These are phyloP conservation scores for Drosophila yooni DNA, from an alignment of 2,888 invertebrate species.

Conservation along the genomic window DNA sequence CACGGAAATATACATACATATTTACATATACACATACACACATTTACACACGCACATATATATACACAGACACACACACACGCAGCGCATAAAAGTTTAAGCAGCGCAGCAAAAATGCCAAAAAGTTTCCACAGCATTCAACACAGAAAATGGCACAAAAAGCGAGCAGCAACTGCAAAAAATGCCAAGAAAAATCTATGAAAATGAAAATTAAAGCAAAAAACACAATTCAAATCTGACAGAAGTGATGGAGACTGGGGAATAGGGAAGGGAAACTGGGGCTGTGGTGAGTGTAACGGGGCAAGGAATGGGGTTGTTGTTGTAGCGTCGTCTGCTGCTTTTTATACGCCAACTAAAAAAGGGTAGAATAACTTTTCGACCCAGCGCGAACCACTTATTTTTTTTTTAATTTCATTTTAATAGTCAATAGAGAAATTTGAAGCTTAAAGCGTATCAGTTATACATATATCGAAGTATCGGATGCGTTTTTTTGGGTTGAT, in stretches of 20 bases:
- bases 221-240: slow-evolving; percentile 58
- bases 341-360: slow-evolving; percentile 31
- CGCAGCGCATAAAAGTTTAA: slow-evolving; percentile 76
- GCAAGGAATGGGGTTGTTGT: slow-evolving; percentile 8
- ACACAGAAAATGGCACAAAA: slow-evolving; percentile 68
- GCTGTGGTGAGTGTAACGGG: not conserved
- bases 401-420: slow-evolving; percentile 45
- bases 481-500: not conserved
- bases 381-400: slow-evolving; percentile 29
- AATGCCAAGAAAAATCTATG: slow-evolving; percentile 72
- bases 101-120: slow-evolving; percentile 81
- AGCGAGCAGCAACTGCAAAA: slow-evolving; percentile 46
- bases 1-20: slow-evolving; percentile 72
- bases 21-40: slow-evolving; percentile 22
- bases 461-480: slow-evolving; percentile 17
- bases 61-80: slow-evolving; percentile 26
- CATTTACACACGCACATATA: slow-evolving; percentile 39
- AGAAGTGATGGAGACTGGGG: slow-evolving; percentile 8
- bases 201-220: slow-evolving; percentile 78
- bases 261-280: not conserved
- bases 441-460: slow-evolving; percentile 24
- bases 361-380: slow-evolving; percentile 43
- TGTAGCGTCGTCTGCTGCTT: slow-evolving; percentile 42
- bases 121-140: slow-evolving; percentile 76
- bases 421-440: slow-evolving; percentile 25